Percentiles rank a stretch among this genome's conserved stretches.
These are phyloP conservation scores for Paragorgia papillata DNA, from an alignment of 92 coral and sea anemone species.

Conservation along the genomic window DNA sequence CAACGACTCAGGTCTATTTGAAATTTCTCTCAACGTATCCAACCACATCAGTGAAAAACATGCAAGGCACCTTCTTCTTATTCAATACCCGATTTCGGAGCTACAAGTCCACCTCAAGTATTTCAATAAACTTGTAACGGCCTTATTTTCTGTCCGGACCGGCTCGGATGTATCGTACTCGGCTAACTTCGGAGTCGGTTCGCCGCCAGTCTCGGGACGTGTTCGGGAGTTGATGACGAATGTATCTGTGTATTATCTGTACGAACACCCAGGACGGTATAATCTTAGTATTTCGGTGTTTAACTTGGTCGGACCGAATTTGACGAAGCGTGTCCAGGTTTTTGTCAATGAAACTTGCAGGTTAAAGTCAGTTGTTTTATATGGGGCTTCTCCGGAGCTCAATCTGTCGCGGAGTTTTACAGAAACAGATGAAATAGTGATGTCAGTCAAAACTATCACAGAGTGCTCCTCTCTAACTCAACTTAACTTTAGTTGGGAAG, in stretches of 20 bases:
- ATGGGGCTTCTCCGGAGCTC: conserved; percentile 51
- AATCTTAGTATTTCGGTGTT: conserved; percentile 47
- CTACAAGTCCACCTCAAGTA: conserved; percentile 55
- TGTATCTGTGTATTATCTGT: conserved; percentile 42
- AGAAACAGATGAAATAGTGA: neutral
- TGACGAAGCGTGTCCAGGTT: conserved; percentile 44
- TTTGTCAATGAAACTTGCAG: conserved; percentile 53
- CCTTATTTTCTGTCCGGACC: conserved; percentile 62
- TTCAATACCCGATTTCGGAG: conserved; percentile 54
- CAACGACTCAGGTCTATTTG: conserved; percentile 57
- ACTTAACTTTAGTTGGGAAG: conserved; percentile 56
- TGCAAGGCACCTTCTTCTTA: conserved; percentile 50
- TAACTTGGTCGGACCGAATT: conserved; percentile 60
- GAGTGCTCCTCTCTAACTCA: conserved; percentile 41
- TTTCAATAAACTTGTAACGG: conserved; percentile 16
- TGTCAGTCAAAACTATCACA: neutral
- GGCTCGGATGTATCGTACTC: conserved; percentile 68
- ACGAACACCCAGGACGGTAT: conserved; percentile 46
- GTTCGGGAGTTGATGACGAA: conserved; percentile 13
- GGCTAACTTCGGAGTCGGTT: conserved; percentile 70
- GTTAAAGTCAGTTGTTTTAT: conserved; percentile 56
- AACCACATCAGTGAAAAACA: conserved; percentile 38
- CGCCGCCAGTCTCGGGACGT: neutral
- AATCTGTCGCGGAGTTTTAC: neutral
- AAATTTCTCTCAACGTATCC: conserved; percentile 56